phyloP scores from a whole-genome alignment of 2,113 vertebrate genomes.

The Vidua macroura region DNA sequence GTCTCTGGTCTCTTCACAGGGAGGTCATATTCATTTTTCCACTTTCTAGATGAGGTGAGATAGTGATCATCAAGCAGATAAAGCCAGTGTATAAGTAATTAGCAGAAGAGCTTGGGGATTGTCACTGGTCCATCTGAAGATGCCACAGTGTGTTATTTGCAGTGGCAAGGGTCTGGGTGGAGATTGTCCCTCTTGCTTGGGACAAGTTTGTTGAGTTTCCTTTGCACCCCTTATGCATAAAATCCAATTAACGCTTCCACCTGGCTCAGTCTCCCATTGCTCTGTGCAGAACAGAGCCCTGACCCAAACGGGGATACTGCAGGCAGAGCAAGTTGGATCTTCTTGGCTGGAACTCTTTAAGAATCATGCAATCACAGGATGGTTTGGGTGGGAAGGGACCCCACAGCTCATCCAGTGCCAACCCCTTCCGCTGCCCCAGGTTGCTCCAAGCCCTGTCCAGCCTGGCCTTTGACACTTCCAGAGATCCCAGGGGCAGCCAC shows the following conservation, averaged over 20 bases:
- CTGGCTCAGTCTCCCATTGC: not conserved
- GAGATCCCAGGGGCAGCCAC: not conserved
- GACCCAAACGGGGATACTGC: accelerated
- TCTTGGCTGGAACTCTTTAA: not conserved
- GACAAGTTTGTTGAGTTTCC: not conserved
- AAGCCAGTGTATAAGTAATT: not conserved
- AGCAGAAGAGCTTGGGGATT: not conserved
- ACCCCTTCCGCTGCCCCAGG: not conserved
- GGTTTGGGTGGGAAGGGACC: not conserved
- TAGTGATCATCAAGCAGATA: not conserved
- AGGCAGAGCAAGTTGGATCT: not conserved
- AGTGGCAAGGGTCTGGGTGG: not conserved
- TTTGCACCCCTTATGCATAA: not conserved
- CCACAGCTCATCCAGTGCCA: not conserved
- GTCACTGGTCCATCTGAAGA: not conserved
- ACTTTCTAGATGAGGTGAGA: not conserved
- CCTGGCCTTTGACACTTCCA: not conserved
- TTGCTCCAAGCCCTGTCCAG: not conserved
- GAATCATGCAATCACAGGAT: not conserved
- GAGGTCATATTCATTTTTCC: not conserved
- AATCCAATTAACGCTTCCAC: not conserved
- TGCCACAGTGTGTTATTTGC: not conserved
- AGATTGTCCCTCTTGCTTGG: not conserved
- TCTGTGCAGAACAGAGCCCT: not conserved
- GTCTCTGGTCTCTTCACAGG: not conserved